Evolutionary conservation across 2,888 invertebrate species (phyloP), one percentile per base, ranked within the genome.

Genomic region (Apamea monoglypha): DNA sequence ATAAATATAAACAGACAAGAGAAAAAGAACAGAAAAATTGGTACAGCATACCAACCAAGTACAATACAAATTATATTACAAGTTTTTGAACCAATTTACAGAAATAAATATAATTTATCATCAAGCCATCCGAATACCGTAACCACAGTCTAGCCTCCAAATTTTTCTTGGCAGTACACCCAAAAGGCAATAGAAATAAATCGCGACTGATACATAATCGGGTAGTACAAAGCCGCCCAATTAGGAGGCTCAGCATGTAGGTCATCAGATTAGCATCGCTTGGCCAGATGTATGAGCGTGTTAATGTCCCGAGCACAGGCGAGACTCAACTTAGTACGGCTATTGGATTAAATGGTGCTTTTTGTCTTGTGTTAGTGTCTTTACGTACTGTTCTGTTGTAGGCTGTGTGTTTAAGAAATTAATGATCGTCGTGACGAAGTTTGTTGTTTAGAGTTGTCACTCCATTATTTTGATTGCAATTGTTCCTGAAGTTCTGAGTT

Each of bases 201-300:
- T 81, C 40, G 74, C 72, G 61, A 29, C 71, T 73, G 74, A 91
- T 82, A 91, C 87, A 68, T 88, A 92, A 90, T 91, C 36, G 68
- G 79, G 79, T 80, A 69, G 73, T 76, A 81, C 81, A 87, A 90
- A 90, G 88, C 87, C 90, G 88, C 86, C 92, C 93, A 94, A 95
- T 95, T 95, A 95, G 91, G 76, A 85, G 80, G 90, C 87, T 91
- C 87, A 90, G 93, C 92, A 95, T 95, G 92, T 95, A 94, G 96
- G 95, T 88, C 95, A 96, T 96, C 95, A 93, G 96, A 96, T 96
- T 94, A 95, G 89, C 88, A 86, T 81, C 81, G 87, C 86, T 86
- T 81, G 86, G 90, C 88, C 89, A 92, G 93, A 92, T 91, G 92
- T 93, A 93, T 92, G 92, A 91, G 93, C 92, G 92, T 88, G 92